A percentile compares a stretch with the other conserved stretches of the same genome.
These are phyloP conservation scores for Eugnorisma glareosa DNA, from an alignment of 2,888 invertebrate genomes.

Conservation along the genomic window DNA sequence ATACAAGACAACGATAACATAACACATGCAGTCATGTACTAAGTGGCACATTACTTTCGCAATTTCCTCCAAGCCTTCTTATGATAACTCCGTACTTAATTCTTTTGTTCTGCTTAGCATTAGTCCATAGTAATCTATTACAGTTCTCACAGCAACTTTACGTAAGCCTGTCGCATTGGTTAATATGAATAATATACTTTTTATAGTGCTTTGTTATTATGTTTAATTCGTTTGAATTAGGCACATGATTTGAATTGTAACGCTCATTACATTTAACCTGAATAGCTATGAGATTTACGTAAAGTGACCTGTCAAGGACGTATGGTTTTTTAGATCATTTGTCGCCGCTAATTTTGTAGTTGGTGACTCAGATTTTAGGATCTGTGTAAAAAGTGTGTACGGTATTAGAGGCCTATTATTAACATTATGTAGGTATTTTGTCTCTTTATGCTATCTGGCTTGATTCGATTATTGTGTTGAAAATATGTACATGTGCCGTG, in stretches of 20 bases:
- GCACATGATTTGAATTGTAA: constrained; percentile 52
- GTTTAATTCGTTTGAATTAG: constrained; percentile 63
- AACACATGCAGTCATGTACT: constrained; percentile 30
- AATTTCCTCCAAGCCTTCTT: constrained; percentile 57
- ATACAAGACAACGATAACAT: constrained; percentile 45
- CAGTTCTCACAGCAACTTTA: constrained; percentile 68
- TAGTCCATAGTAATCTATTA: constrained; percentile 66
- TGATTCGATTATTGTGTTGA: neutral
- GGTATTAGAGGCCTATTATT: constrained; percentile 14
- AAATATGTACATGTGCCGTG: neutral
- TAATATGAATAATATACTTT: constrained; percentile 61
- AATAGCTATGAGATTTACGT: constrained; percentile 59
- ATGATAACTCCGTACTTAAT: constrained; percentile 57
- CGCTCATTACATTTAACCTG: constrained; percentile 60
- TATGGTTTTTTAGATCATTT: constrained; percentile 45
- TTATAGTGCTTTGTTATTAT: constrained; percentile 63
- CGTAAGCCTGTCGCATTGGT: constrained; percentile 65
- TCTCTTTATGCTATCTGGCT: neutral
- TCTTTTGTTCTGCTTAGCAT: constrained; percentile 69
- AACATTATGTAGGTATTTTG: neutral
- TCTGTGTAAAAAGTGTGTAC: constrained; percentile 29
- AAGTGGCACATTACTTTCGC: constrained; percentile 56
- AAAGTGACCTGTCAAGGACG: constrained; percentile 67
- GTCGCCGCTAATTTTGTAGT: constrained; percentile 23
- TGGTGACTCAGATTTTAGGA: constrained; percentile 28